Evolutionary conservation across 2,113 vertebrate species (phyloP), one percentile per base, ranked within the genome.

Genomic region (Gila orcuttii): DNA sequence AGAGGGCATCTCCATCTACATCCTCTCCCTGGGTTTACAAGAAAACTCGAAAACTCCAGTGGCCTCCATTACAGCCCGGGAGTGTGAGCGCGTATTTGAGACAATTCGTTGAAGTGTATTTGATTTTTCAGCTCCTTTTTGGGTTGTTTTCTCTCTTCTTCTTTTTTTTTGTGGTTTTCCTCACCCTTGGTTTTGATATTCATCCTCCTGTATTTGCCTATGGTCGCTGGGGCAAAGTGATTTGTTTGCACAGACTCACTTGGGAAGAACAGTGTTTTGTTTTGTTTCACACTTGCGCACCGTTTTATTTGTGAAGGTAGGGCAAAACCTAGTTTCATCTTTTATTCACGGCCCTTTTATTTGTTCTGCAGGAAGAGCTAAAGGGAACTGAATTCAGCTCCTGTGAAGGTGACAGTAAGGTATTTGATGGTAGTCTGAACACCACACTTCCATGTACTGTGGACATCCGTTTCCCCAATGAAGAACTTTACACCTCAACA

Each of bases 81-180:
- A 91, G 93, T 87, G 94, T 95, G 91, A 94, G 93, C 93, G 59
- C 50, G 82, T 64, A 50, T 82, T 39, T 13, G 42, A 74, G 50
- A 50, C 3, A 10, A 21, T 9, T 33, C 50, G 47, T 50, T 84
- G 6, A 73, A 11, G 73, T 87, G 39, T 80, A 78, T 75, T 13
- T 73, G 19, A 33, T 60, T 80, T 66, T 78, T 69, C 19, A 2
- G 21, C 19, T 39, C 6, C 6, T 76, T 15, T 23, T 25, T 9
- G 52, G 62, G 39, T 57, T 10, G 8, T 10, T 31, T 25, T 74
- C 6, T 19, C 25, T 28, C 28, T 28, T n/a, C n/a, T 1, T 0
- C 25, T 23, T 2, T 47, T 17, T 52, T 19, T 52, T 55, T 50
- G 12, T 50, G 10, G 12, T 50, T 50, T 52, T 52, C 12, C 2